Evolutionary conservation across 2,113 vertebrate species (phyloP), one percentile per base, ranked within the genome.

Genomic region (Delphinus delphis): DNA sequence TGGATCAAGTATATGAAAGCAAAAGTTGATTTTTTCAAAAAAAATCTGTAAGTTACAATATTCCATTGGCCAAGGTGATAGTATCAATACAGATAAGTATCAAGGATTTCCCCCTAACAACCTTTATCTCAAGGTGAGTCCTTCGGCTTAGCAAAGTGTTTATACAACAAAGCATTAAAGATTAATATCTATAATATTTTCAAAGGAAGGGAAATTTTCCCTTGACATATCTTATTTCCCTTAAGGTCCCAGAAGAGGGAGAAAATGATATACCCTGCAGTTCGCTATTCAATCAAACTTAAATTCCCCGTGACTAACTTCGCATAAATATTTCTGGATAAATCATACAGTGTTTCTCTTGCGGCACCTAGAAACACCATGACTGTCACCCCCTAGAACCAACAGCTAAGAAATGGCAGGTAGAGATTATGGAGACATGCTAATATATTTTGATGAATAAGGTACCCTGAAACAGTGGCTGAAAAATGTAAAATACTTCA

Each of bases 401-500:
- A 95, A 86, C 7, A 87, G 62, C 82, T 96, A 93, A 95, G 88
- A 83, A 95, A 96, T 70, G 55, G 86, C 26, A 86, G 36, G 50
- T 17, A 84, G 21, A 73, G 55, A 88, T 88, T 90, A 91, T 67
- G 20, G 20, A 96, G 82, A 91, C 89, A 95, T 93, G 73, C 25
- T 89, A 93, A 96, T 87, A 92, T 47, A 93, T 74, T 95, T 94
- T 96, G 95, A 97, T 97, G 71, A 97, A 93, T 89, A 83, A 70
- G 25, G 1, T 58, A 83, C 13, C 33, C 41, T 86, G 73, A 92
- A 89, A 97, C 26, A 90, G 71, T 87, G 47, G 31, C 79, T 96
- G 44, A 88, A 95, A 97, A 95, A 92, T 95, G 50, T 86, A 86
- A 86, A 83, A 36, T 73, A 33, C 15, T 94, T 68, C 28, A 77